phyloP scores from a whole-genome alignment of 2,113 vertebrate species.

The Xenopus laevis region DNA sequence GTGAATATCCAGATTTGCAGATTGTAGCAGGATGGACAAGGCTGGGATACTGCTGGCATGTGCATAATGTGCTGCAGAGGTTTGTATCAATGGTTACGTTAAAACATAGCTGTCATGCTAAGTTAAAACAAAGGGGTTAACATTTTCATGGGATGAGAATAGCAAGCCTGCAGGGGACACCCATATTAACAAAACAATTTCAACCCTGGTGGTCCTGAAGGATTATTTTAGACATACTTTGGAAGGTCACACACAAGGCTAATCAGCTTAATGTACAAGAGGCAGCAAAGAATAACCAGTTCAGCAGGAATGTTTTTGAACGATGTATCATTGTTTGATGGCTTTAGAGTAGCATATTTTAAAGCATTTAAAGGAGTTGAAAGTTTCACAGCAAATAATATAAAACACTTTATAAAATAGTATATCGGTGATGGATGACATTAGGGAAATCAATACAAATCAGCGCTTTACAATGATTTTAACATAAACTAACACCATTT shows the following conservation, averaged over 20 bases:
- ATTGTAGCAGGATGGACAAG: neutral
- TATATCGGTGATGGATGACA: no score
- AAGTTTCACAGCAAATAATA: no score
- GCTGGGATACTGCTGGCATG: slow-evolving; percentile 48
- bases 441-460: no score
- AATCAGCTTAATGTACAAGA: slow-evolving; percentile 56
- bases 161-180: slow-evolving; percentile 54
- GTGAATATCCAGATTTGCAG: slow-evolving; percentile 1
- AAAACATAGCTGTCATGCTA: slow-evolving; percentile 51
- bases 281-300: slow-evolving; percentile 46
- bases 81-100: slow-evolving; percentile 48
- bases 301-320: slow-evolving; percentile 49
- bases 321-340: slow-evolving; percentile 18
- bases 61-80: slow-evolving; percentile 50
- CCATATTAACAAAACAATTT: slow-evolving; percentile 59
- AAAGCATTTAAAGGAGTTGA: no score
- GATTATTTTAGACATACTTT: slow-evolving; percentile 52
- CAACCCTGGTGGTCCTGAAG: slow-evolving; percentile 58
- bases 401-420: no score
- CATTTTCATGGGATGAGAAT: slow-evolving; percentile 51
- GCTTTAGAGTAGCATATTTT: no score
- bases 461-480: no score
- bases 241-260: slow-evolving; percentile 55
- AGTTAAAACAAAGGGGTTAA: slow-evolving; percentile 51
- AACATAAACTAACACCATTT: no score